Evolutionary conservation across 2,888 invertebrate species (phyloP).

Genomic region (Spodoptera exigua): DNA sequence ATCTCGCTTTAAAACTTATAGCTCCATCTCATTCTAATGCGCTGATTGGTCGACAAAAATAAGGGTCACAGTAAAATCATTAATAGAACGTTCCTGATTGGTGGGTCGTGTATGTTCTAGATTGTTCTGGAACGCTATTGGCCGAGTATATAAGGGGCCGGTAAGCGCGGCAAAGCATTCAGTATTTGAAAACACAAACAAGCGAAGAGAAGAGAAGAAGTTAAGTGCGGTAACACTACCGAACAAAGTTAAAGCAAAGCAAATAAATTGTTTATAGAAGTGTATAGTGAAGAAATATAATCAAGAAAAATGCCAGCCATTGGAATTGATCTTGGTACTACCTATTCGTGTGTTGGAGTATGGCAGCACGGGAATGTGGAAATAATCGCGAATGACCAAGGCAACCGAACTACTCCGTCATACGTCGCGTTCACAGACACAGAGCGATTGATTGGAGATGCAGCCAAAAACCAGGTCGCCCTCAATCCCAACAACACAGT

Average conservation of each 20-base stretch:
- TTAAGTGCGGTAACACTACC: slow-evolving; percentile 61
- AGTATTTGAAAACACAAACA: slow-evolving; percentile 76
- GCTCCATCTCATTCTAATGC: slow-evolving; percentile 51
- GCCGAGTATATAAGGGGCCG: slow-evolving; percentile 47
- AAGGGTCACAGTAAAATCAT: slow-evolving; percentile 69
- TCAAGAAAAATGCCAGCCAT: slow-evolving; percentile 78
- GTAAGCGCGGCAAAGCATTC: slow-evolving; percentile 74
- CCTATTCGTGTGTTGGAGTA: slow-evolving; percentile 96
- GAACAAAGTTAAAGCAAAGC: slow-evolving; percentile 48
- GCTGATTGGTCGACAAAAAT: slow-evolving; percentile 62
- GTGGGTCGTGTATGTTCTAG: slow-evolving; percentile 65
- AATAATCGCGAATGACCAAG: slow-evolving; percentile 96
- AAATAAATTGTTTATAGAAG: slow-evolving; percentile 30
- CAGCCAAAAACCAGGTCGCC: slow-evolving; percentile 95
- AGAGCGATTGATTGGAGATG: slow-evolving; percentile 95
- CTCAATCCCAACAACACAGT: slow-evolving; percentile 93
- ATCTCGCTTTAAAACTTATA: slow-evolving; percentile 50
- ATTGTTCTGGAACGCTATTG: slow-evolving; percentile 72
- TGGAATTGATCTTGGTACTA: slow-evolving; percentile 93
- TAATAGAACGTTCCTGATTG: slow-evolving; percentile 64
- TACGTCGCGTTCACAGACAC: slow-evolving; percentile 96
- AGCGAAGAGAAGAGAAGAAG: slow-evolving; percentile 61
- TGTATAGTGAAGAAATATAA: slow-evolving; percentile 29
- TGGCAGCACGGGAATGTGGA: slow-evolving; percentile 95
- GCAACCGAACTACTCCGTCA: slow-evolving; percentile 95